Conservation (phyloP, 2,113 vertebrate species). For the Haemorhous mexicanus region DNA sequence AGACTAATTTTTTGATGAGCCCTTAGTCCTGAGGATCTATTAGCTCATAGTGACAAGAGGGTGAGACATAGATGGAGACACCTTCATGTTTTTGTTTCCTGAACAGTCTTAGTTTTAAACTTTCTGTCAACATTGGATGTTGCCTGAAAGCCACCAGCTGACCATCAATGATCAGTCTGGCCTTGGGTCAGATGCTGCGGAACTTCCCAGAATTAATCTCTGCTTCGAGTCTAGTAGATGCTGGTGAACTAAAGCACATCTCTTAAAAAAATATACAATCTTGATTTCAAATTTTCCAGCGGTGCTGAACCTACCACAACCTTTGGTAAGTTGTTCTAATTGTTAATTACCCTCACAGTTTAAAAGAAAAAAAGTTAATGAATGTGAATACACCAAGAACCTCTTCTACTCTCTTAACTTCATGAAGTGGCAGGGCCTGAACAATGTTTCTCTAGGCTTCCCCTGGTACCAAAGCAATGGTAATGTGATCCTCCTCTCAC, state of each 20-base stretch:
- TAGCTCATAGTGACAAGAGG: not conserved
- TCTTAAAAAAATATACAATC: slow-evolving; percentile 40
- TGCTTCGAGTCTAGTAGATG: not conserved
- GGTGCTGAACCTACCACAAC: not conserved
- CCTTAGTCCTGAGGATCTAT: not conserved
- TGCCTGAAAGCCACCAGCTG: slow-evolving; percentile 33
- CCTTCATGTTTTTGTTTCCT: not conserved
- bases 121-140: not conserved
- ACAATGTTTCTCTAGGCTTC: not conserved
- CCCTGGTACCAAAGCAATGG: not conserved
- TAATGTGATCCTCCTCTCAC: not conserved
- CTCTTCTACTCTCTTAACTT: not conserved
- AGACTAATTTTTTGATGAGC: not conserved
- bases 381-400: not conserved
- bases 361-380: not conserved
- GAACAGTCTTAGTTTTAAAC: not conserved
- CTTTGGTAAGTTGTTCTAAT: slow-evolving; percentile 55
- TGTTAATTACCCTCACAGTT: slow-evolving; percentile 10
- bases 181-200: not conserved
- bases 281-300: slow-evolving; percentile 53
- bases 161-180: not conserved
- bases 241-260: slow-evolving; percentile 35
- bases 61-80: not conserved
- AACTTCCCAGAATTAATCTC: slow-evolving; percentile 44
- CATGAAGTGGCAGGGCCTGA: not conserved